These are phyloP conservation scores for Crocuta crocuta DNA, from an alignment of 2,113 vertebrate genomes.

Conservation along the genomic window DNA sequence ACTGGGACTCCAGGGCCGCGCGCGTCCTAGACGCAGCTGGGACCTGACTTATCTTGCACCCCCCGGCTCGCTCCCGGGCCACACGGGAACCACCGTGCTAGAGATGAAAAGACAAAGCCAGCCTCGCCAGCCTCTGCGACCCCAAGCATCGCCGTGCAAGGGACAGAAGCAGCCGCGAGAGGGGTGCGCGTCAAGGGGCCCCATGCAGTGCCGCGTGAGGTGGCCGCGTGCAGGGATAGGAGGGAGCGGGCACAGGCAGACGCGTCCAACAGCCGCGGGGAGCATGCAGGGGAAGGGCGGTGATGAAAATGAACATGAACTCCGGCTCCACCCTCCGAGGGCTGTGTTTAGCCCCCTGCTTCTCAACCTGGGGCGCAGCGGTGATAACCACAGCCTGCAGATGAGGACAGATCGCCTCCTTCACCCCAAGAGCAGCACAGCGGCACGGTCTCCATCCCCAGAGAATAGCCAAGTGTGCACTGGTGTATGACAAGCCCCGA, in stretches of 20 bases:
- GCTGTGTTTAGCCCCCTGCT: not conserved
- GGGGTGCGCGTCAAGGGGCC: not conserved
- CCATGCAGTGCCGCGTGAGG: not conserved
- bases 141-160: conserved; percentile 80
- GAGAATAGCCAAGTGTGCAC: not conserved
- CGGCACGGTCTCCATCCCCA: not conserved
- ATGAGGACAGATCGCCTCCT: not conserved
- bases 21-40: not conserved
- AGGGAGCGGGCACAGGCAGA: not conserved
- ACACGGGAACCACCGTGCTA: conserved; percentile 62
- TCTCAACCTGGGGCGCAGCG: not conserved
- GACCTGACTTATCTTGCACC: not conserved
- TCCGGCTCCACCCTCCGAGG: not conserved
- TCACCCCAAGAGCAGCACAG: not conserved
- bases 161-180: conserved; percentile 58
- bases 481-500: not conserved
- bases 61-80: not conserved
- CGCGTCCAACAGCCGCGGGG: not conserved
- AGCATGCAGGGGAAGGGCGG: not conserved
- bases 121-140: conserved; percentile 82
- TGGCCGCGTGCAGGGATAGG: conserved; percentile 1
- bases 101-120: conserved; percentile 77
- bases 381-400: not conserved
- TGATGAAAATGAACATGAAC: not conserved
- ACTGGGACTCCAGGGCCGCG: not conserved